Conservation (phyloP, 2,888 invertebrate genomes). For the Syrista parreyssii region DNA sequence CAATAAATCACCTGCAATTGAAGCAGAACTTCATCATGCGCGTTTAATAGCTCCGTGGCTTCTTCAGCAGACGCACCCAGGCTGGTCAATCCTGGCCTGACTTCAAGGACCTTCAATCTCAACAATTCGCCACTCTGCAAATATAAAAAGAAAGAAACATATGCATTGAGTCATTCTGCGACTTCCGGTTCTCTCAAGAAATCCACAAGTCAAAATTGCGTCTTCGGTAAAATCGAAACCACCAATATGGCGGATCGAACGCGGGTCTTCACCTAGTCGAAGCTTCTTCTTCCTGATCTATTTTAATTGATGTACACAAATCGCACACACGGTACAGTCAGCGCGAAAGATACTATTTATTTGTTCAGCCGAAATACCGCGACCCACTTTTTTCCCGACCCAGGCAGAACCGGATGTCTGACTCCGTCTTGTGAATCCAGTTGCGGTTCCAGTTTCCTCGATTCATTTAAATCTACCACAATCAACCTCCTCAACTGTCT, state of each 20-base stretch:
- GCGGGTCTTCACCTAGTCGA: not conserved
- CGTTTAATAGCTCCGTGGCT: slow-evolving; percentile 78
- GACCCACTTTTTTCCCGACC: slow-evolving; percentile 18
- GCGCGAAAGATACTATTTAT: slow-evolving; percentile 13
- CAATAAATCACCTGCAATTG: slow-evolving; percentile 78
- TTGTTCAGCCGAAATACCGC: slow-evolving; percentile 18
- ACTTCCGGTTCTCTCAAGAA: not conserved
- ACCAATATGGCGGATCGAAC: not conserved
- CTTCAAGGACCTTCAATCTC: slow-evolving; percentile 85
- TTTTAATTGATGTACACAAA: slow-evolving; percentile 16
- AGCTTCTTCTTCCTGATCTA: slow-evolving; percentile 6
- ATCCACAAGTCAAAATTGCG: not conserved
- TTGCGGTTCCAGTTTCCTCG: not conserved
- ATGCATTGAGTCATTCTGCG: not conserved
- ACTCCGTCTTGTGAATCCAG: not conserved
- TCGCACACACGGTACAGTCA: slow-evolving; percentile 1
- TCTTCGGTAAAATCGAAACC: not conserved
- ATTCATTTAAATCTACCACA: not conserved
- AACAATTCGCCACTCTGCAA: slow-evolving; percentile 83
- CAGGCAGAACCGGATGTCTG: not conserved
- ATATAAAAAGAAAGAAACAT: not conserved
- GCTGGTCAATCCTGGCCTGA: slow-evolving; percentile 84
- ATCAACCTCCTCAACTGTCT: not conserved
- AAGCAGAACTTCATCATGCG: slow-evolving; percentile 85
- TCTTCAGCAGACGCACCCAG: slow-evolving; percentile 82